Base-by-base conservation (phyloP, 2,888 invertebrate genomes). In the Argyresthia goedartella region DNA sequence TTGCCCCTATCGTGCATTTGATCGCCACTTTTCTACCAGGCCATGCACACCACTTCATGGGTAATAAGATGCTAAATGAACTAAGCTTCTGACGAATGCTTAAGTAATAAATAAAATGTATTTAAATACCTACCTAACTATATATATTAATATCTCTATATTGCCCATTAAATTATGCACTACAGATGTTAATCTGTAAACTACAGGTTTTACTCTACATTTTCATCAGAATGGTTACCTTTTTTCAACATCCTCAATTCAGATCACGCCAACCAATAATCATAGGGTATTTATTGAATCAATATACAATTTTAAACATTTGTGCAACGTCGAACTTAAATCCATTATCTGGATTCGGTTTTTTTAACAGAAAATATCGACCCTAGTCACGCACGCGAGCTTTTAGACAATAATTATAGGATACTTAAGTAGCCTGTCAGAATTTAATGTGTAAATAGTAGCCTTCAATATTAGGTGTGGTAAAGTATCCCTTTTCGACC, bases 371-470 rank as follows among this genome's bases (percentile, higher is more conserved):
- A 66, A 65, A 62, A 11, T 81, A 81, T 59, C 62, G 60, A 53
- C 63, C 60, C 58, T 60, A 64, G 62, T 48, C 73, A 72, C 69
- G 71, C 71, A 72, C 67, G 70, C 69, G 66, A 67, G 66, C 73
- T 69, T 73, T 72, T 64, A 73, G 44, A 71, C 76, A 74, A 77
- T 82, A 82, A 85, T 85, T 80, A 82, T 72, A 77, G 68, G 69
- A 73, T 66, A 73, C 71, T 69, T 80, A 81, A 81, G 76, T 74
- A 78, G 77, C 67, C 81, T 81, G 85, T 84, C 85, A 82, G 70
- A 81, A 58, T 65, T 15, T 86, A 85, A 86, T 85, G 82, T 75
- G 76, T 81, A 85, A 85, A 86, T 86, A 81, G 81, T 76, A 80
- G 81, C 73, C 69, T 76, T 71, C 59, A 63, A 59, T 54, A 58